Percentiles rank a stretch among this genome's conserved stretches.
phyloP scores from a whole-genome alignment of 2,113 vertebrate genomes.

The Bubo scandiacus region DNA sequence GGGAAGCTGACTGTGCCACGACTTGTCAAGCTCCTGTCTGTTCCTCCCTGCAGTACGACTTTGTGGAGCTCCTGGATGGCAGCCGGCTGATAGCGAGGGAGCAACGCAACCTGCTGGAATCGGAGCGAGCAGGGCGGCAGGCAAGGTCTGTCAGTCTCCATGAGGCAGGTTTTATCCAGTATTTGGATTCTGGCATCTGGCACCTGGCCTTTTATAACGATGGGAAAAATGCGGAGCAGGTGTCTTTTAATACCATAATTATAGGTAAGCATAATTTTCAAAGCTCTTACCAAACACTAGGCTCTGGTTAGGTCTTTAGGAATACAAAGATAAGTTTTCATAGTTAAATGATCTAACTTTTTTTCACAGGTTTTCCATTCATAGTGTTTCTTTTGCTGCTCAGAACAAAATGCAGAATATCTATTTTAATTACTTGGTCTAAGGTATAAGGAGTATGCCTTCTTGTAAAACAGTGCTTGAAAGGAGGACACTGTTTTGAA shows the following conservation, averaged over 20 bases:
- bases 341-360: neutral
- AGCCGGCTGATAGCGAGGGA: conserved; percentile 94
- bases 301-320: neutral
- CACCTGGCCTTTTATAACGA: conserved; percentile 98
- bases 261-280: conserved; percentile 82
- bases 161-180: conserved; percentile 97
- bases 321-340: neutral
- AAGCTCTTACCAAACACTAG: neutral
- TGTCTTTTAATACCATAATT: conserved; percentile 94
- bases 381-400: neutral
- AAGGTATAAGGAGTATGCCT: neutral
- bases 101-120: conserved; percentile 81
- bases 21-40: neutral
- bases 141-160: conserved; percentile 87
- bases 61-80: conserved; percentile 96
- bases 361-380: neutral
- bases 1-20: neutral
- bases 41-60: conserved; percentile 86
- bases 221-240: conserved; percentile 87
- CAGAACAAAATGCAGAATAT: neutral
- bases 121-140: conserved; percentile 75
- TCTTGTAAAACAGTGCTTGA: neutral
- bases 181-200: conserved; percentile 95
- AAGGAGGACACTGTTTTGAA: neutral
- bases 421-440: neutral